A percentile compares a stretch with the other conserved stretches of the same genome.
Conservation (phyloP, 2,888 invertebrate genomes). For the Anthophora plumipes region DNA sequence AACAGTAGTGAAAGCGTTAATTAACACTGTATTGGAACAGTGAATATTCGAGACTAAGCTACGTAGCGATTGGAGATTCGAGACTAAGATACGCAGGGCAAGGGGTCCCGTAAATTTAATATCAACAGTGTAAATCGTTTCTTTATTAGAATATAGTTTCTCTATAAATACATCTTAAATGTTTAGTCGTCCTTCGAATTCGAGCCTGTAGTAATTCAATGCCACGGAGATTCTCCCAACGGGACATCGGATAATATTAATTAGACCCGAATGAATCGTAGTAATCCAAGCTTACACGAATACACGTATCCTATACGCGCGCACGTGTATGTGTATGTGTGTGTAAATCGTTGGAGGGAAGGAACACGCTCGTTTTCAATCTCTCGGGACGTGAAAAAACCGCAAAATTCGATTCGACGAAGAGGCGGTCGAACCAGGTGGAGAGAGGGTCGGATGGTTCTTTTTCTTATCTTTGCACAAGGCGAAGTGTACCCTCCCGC, state of each 20-base stretch:
- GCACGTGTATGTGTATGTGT: background rate
- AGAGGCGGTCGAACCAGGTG: background rate
- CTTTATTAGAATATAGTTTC: no score
- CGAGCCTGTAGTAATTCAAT: background rate
- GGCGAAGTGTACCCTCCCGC: background rate
- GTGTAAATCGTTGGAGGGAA: background rate
- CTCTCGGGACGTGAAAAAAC: background rate
- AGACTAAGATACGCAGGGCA: no score
- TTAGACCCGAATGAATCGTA: background rate
- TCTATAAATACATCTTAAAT: no score
- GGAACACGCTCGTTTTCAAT: background rate
- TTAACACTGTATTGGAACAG: no score
- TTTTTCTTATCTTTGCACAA: slow-evolving; percentile 33
- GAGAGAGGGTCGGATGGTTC: background rate
- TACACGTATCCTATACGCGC: no score
- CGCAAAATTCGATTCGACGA: slow-evolving; percentile 18
- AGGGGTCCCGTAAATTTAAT: no score
- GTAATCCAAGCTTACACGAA: background rate
- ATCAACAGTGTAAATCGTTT: no score
- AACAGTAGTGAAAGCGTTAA: no score
- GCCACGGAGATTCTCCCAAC: background rate
- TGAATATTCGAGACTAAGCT: no score
- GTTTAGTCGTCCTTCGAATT: no score
- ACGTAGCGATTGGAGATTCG: no score
- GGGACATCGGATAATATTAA: background rate